Percentiles rank a stretch among this genome's conserved stretches.
Evolutionary conservation across 2,888 invertebrate genomes (phyloP).

Genomic region (Pinctada fucata): DNA sequence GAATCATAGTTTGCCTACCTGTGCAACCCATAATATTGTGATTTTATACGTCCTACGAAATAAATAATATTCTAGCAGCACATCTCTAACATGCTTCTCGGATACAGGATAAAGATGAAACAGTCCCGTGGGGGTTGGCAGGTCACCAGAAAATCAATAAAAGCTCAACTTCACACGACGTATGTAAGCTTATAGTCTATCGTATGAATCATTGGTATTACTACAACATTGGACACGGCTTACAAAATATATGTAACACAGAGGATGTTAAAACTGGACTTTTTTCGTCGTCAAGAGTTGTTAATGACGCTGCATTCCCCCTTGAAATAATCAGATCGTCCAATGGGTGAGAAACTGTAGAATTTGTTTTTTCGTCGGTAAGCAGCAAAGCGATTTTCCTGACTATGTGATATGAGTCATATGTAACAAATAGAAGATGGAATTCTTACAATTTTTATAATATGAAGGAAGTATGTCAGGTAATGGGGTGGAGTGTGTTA

Average conservation of each 20-base stretch:
- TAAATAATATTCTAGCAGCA: neutral
- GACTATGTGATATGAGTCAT: neutral
- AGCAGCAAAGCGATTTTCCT: neutral
- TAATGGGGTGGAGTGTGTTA: neutral
- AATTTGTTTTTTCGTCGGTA: neutral
- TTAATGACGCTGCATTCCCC: too few species aligned
- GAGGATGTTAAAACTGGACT: too few species aligned
- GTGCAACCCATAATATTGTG: neutral
- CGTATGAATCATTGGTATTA: too few species aligned
- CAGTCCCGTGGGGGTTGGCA: neutral
- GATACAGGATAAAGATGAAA: neutral
- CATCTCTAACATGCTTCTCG: neutral
- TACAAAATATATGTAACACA: too few species aligned
- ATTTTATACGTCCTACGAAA: neutral
- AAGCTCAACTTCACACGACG: neutral
- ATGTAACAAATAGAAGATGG: neutral
- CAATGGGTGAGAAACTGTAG: neutral
- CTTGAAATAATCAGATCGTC: too few species aligned
- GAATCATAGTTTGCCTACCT: neutral
- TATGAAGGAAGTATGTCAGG: constrained; percentile 3
- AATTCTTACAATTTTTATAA: neutral
- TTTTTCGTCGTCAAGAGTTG: too few species aligned
- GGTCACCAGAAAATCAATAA: neutral
- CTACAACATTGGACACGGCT: too few species aligned
- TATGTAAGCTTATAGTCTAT: too few species aligned